Base-by-base conservation (phyloP, 1,140 invertebrate genomes). In the Ceratoteleas bidentatus region DNA sequence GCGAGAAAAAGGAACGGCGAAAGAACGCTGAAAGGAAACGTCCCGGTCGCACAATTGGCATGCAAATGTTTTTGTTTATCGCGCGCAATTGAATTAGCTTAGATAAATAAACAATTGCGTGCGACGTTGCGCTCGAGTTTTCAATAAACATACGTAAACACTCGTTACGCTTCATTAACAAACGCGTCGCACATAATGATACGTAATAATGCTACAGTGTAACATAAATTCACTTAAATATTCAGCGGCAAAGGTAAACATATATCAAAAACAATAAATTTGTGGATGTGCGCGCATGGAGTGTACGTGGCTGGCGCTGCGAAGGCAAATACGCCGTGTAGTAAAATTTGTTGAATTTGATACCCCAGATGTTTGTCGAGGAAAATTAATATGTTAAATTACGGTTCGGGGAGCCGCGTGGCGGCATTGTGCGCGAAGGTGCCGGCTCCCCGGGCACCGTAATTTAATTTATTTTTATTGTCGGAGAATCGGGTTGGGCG, bases 261-360 rank as follows among this genome's bases (percentile, higher is more conserved):
- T 56, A 62, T 10, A 49, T 47, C 45, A 66, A 64, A 50, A 78
- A 64, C 47, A 72, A 79, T 72, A 78, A 78, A 78, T 78, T 78
- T 40, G 40, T 52, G 60, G 70, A 65, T 72, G 60, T 50, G 65
- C 52, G 52, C 45, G 52, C 16, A 7, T 38, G 58, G 7, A 50
- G 50, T 43, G 52, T 43, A 47, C 40, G 16, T 32, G 15, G 56
- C 14, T 56, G 36, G 24, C 14, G 33, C 56, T 76, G 34, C 14
- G 36, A 5, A 69, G 75, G 43, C 34, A 72, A 78, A 78, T 66
- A 54, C 66, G 60, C 58, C 53, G 60, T 78, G 24, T 3, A 49
- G 15, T 70, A 57, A 60, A 78, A 60, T 72, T 65, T 54, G 68
- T 66, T 66, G 68, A 40, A 47, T 60, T 66, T 72, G 54, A 53